A percentile compares a stretch with the other conserved stretches of the same genome.
Conservation (phyloP, 2,797 vertebrate genomes). For the Oryzias dopingdopingensis region DNA sequence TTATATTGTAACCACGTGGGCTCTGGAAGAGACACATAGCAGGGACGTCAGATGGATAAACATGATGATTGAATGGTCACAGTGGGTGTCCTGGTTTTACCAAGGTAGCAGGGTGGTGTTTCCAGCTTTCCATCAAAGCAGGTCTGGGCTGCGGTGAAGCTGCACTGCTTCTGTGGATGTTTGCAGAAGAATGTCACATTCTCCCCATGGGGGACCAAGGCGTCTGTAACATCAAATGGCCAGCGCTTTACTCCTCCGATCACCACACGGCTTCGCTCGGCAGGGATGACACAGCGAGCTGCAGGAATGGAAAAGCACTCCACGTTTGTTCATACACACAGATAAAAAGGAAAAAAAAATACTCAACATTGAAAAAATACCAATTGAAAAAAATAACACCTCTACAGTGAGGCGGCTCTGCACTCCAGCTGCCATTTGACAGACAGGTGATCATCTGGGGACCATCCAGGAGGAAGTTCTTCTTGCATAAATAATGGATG, state of each 20-base stretch:
- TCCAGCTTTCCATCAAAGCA: constrained; percentile 79
- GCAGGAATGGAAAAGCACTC: background rate
- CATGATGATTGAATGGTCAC: background rate
- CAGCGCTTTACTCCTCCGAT: constrained; percentile 80
- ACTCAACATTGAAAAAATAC: too few relatives aligned
- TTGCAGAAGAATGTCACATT: constrained; percentile 82
- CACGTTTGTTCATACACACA: too few relatives aligned
- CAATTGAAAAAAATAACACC: constrained; percentile 54
- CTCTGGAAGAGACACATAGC: constrained; percentile 63
- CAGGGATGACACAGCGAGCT: constrained; percentile 81
- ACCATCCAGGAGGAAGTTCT: constrained; percentile 80
- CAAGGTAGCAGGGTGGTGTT: constrained; percentile 80
- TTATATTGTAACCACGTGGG: constrained; percentile 84
- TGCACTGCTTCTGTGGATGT: constrained; percentile 75
- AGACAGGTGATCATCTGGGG: constrained; percentile 78
- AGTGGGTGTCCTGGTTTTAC: constrained; percentile 50
- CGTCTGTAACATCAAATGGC: constrained; percentile 79
- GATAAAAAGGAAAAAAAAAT: too few relatives aligned
- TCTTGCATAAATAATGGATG: constrained; percentile 84
- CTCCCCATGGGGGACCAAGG: constrained; percentile 78
- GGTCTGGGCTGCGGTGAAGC: constrained; percentile 61
- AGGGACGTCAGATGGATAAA: background rate
- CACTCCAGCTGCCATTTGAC: constrained; percentile 79
- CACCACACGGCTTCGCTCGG: constrained; percentile 78
- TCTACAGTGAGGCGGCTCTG: constrained; percentile 74